A percentile compares a stretch with the other conserved stretches of the same genome.
Evolutionary conservation across 2,113 vertebrate genomes (phyloP).

Genomic region (Aptenodytes forsteri): DNA sequence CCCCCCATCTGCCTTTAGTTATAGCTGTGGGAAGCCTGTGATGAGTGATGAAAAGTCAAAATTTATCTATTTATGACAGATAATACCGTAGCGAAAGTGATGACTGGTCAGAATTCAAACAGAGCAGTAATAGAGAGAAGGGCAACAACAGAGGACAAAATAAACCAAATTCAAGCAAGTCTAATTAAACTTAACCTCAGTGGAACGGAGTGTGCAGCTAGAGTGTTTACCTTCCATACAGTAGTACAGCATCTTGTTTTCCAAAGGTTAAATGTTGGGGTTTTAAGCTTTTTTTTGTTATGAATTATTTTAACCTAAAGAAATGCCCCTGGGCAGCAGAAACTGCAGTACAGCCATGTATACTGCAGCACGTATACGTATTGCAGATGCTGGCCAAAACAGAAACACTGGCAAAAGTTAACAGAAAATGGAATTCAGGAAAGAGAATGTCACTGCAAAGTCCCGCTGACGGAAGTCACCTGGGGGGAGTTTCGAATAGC

Average conservation of each 20-base stretch:
- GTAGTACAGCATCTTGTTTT: not conserved
- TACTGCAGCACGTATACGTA: not conserved
- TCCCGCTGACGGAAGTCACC: not conserved
- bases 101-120: not conserved
- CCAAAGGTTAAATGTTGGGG: not conserved
- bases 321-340: not conserved
- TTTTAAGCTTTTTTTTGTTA: not conserved
- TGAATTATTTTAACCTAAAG: not conserved
- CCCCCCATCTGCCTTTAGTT: not conserved
- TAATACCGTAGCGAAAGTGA: not conserved
- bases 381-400: not conserved
- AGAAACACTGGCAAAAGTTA: not conserved
- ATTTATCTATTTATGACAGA: not conserved
- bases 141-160: not conserved
- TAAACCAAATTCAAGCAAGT: not conserved
- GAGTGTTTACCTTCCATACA: not conserved
- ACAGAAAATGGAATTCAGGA: not conserved
- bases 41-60: not conserved
- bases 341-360: fast-evolving
- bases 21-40: not conserved
- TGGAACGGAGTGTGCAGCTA: not conserved
- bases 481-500: not conserved
- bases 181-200: not conserved
- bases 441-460: not conserved
- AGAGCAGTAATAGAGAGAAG: not conserved